Conservation (phyloP, 2,797 vertebrate genomes). For the Squalus acanthias region DNA sequence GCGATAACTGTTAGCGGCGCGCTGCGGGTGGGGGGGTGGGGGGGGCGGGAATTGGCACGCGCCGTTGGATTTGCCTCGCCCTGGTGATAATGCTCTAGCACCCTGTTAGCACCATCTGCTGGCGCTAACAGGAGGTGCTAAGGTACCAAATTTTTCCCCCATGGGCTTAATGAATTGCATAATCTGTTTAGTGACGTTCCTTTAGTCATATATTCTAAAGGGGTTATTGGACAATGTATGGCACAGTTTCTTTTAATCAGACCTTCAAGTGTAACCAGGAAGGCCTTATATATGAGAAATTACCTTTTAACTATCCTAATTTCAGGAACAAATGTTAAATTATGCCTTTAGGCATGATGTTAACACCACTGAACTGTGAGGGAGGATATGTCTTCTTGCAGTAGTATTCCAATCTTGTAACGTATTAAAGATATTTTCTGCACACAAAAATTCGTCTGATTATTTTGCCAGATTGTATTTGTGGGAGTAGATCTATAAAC, state of each 20-base stretch:
- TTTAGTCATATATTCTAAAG: background rate
- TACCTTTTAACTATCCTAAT: background rate
- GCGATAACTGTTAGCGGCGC: too few relatives aligned
- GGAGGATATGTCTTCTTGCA: background rate
- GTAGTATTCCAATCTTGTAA: background rate
- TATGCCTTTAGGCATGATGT: background rate
- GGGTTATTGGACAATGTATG: background rate
- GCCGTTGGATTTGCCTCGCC: too few relatives aligned
- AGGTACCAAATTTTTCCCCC: too few relatives aligned
- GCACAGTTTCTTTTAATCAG: background rate
- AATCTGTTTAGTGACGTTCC: background rate
- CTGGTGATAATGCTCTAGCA: too few relatives aligned
- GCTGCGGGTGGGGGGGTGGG: too few relatives aligned
- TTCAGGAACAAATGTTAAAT: background rate
- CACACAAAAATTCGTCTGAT: background rate
- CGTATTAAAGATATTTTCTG: background rate
- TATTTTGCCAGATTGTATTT: background rate
- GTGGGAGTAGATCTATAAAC: background rate
- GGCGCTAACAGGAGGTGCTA: too few relatives aligned
- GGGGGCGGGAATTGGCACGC: too few relatives aligned
- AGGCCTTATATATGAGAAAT: background rate
- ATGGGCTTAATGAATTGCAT: background rate
- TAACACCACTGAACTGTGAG: background rate
- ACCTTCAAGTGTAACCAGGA: background rate
- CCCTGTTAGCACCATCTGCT: too few relatives aligned